Percentiles rank a stretch among this genome's conserved stretches.
Conservation (phyloP, 37 sponge, comb jelly and placozoan genomes). For the Cliona cf. orientalis region DNA sequence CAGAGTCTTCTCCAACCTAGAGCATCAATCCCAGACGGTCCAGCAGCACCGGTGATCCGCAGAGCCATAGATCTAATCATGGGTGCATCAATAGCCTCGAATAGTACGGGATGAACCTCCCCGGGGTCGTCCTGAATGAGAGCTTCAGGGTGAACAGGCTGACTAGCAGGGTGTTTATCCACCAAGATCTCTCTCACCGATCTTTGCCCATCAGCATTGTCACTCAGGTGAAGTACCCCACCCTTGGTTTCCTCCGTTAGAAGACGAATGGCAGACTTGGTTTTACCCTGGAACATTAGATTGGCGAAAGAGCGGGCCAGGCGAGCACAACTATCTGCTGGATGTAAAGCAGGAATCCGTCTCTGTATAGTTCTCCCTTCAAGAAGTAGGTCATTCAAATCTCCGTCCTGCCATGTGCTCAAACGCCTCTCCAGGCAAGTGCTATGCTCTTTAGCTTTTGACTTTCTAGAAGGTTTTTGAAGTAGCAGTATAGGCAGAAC, state of each 20-base stretch:
- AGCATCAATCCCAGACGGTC: no score
- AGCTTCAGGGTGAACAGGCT: neutral
- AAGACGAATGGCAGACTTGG: neutral
- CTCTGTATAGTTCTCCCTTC: neutral
- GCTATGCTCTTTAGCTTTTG: constrained; percentile 20
- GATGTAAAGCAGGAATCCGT: no score
- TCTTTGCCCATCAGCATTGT: neutral
- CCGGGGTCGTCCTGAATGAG: neutral
- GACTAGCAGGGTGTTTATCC: neutral
- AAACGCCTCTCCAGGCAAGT: constrained; percentile 11
- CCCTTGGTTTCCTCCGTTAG: neutral
- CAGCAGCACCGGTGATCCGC: no score
- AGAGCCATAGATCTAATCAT: no score
- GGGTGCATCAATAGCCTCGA: no score
- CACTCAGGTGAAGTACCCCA: neutral
- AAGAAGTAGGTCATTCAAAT: neutral
- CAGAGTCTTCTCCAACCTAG: no score
- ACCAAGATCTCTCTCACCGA: neutral
- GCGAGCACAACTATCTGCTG: neutral
- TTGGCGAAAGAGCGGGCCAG: neutral
- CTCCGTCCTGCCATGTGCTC: neutral
- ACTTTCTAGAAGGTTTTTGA: constrained; percentile 14
- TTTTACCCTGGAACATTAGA: no score
- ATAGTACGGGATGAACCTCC: no score
- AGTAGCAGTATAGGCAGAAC: constrained; percentile 22